Base-by-base conservation (phyloP, 2,888 invertebrate species). In the Scaptomyza parva region DNA sequence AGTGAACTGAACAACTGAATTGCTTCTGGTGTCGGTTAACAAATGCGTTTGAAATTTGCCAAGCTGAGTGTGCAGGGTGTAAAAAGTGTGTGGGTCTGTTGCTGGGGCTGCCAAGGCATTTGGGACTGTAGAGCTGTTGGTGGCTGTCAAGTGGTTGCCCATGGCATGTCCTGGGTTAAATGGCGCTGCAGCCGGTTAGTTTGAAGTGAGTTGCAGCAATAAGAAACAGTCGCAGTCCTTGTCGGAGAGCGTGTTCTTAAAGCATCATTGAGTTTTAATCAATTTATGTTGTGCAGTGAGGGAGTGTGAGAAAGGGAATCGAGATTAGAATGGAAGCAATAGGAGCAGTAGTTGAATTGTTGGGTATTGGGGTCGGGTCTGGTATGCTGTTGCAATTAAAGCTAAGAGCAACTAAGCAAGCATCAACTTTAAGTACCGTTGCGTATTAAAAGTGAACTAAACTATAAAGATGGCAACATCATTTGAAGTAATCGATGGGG, bases 251-350 rank as follows among this genome's bases (percentile, higher is more conserved):
- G 18, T 43, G 18, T 41, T 54, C 72, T 79, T 59, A 63, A 66
- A 66, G 64, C 68, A 52, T 68, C 79, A 82, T 71, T 75, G 70
- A 69, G 72, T 70, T 82, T 70, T 77, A 85, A 85, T 77, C 77
- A 82, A 82, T 77, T 82, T 77, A 79, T 77, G 60, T 57, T 33
- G 48, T 41, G 44, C 43, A 17, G 41, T 41, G 44, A 40, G 14
- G 41, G 43, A 48, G n/a, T 18, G 52, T 14, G 22, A 44, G 14
- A 20, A 24, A 14, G 24, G 12, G 37, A 50, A 28, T 8, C 35
- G 24, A 37, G 61, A 26, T 35, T 48, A 43, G 61, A 40, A 22
- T 41, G 12, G 39, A 41, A n/a, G n/a, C n/a, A n/a, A 37, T 30
- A 47, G 35, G 18, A 45, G 12, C 2, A 39, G 52, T 30, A 41